Evolutionary conservation across 2,888 invertebrate species (phyloP).

Genomic region (Glomeris marginata): DNA sequence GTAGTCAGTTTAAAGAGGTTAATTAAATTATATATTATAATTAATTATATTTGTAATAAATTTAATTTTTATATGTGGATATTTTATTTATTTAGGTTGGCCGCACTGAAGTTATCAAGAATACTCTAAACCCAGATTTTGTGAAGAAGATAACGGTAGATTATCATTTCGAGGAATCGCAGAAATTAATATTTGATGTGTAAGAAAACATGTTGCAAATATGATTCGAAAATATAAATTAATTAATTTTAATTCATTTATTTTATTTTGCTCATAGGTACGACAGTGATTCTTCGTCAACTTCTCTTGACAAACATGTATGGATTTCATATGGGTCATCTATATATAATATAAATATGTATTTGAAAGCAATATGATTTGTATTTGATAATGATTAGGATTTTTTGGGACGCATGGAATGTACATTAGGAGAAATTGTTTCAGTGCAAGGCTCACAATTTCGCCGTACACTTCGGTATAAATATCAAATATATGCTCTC

Average conservation of each 20-base stretch:
- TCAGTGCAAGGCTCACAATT: constrained; percentile 18
- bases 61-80: constrained; percentile 1
- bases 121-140: constrained; percentile 30
- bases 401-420: constrained; percentile 33
- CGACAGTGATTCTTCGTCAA: constrained; percentile 12
- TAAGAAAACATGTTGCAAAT: constrained; percentile 16
- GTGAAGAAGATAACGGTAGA: constrained; percentile 33
- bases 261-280: constrained; percentile 4
- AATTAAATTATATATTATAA: too few relatives aligned
- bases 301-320: too few relatives aligned
- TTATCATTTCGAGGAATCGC: constrained; percentile 36
- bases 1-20: constrained; percentile 4
- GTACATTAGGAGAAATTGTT: constrained; percentile 37
- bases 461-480: constrained; percentile 18
- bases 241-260: neutral
- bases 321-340: too few relatives aligned
- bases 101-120: constrained; percentile 24
- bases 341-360: too few relatives aligned
- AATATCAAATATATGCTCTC: constrained; percentile 6
- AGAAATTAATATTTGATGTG: constrained; percentile 32
- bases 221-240: neutral
- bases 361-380: too few relatives aligned
- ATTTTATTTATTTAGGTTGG: too few relatives aligned
- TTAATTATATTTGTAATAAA: neutral
- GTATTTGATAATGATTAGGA: constrained; percentile 16